Conservation (phyloP, 1,140 invertebrate species). For the Pentalonia nigronervosa region DNA sequence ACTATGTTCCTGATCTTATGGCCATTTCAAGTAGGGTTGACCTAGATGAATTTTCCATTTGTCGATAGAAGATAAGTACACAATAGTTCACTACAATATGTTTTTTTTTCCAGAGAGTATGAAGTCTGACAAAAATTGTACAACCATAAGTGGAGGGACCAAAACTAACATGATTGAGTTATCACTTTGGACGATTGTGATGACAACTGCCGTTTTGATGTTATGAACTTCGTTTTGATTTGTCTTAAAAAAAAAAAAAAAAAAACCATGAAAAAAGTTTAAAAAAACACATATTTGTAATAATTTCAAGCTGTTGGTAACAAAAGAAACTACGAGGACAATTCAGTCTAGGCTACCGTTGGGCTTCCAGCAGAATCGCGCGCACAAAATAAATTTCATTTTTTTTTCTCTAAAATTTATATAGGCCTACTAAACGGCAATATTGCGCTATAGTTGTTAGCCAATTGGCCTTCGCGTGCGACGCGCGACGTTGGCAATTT, state of each 20-base stretch:
- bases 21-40: constrained; percentile 72
- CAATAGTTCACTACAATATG: not conserved
- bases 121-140: constrained; percentile 55
- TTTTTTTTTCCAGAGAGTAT: constrained; percentile 43
- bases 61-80: not conserved
- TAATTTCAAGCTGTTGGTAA: constrained; percentile 46
- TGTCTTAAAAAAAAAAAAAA: not conserved
- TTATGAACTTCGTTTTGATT: constrained; percentile 46
- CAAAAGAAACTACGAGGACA: constrained; percentile 30
- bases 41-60: not conserved
- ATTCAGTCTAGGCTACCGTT: constrained; percentile 40
- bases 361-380: constrained; percentile 47
- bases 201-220: constrained; percentile 39
- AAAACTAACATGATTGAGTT: constrained; percentile 30
- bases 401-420: constrained; percentile 37
- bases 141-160: constrained; percentile 44
- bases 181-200: constrained; percentile 27
- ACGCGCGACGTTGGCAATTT: constrained; percentile 47
- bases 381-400: constrained; percentile 43
- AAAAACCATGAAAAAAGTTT: constrained; percentile 6
- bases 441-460: constrained; percentile 53
- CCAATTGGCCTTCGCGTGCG: constrained; percentile 14
- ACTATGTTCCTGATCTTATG: constrained; percentile 89
- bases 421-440: constrained; percentile 43
- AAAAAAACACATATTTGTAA: not conserved